Conservation (phyloP, 2,113 vertebrate species). For the Recurvirostra avosetta region DNA sequence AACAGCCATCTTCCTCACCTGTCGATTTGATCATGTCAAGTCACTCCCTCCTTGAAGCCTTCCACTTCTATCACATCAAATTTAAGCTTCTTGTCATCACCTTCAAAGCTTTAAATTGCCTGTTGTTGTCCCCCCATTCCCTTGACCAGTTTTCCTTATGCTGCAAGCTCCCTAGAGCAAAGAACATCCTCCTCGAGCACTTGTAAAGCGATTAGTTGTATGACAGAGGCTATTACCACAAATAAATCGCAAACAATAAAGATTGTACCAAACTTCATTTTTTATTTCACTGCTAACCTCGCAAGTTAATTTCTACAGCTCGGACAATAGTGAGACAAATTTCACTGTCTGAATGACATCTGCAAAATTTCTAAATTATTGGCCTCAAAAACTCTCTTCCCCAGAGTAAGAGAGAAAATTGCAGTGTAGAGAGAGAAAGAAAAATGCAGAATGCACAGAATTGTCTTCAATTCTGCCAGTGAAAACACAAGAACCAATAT, state of each 20-base stretch:
- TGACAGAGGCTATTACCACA: slow-evolving; percentile 6
- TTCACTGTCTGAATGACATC: neutral
- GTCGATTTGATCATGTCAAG: neutral
- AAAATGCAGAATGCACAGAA: neutral
- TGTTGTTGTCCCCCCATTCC: neutral
- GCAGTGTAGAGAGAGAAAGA: neutral
- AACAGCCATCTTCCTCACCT: neutral
- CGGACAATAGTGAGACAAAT: neutral
- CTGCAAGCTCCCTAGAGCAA: neutral
- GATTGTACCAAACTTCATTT: neutral
- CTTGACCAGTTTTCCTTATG: neutral
- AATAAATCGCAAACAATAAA: slow-evolving; percentile 24
- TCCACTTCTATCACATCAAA: slow-evolving; percentile 31
- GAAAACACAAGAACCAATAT: neutral
- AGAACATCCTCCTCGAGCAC: neutral
- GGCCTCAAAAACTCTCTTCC: neutral
- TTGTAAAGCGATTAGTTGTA: slow-evolving; percentile 11
- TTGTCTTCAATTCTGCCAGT: neutral
- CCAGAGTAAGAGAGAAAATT: neutral
- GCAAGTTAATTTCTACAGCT: neutral
- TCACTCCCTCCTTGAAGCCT: slow-evolving; percentile 1
- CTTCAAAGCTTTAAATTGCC: slow-evolving; percentile 38
- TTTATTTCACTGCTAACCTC: neutral
- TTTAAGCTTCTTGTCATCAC: slow-evolving; percentile 34
- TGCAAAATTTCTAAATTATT: neutral